Evolutionary conservation across 2,888 invertebrate species (phyloP).

Genomic region (Tetragonula carbonaria): DNA sequence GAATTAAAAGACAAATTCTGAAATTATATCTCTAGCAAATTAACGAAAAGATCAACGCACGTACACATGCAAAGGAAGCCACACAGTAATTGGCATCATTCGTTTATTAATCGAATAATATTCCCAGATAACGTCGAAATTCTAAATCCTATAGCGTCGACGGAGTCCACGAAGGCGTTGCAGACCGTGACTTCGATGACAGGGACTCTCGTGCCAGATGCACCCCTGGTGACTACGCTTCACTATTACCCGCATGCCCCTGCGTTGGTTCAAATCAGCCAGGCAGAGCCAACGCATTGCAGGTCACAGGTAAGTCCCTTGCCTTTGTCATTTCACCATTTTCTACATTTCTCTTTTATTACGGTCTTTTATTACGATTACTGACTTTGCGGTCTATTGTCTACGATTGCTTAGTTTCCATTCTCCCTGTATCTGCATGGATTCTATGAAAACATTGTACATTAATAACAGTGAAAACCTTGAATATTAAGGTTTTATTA

Average conservation of each 20-base stretch:
- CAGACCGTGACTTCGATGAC: slow-evolving; percentile 81
- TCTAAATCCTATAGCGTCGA: slow-evolving; percentile 73
- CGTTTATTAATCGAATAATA: neutral
- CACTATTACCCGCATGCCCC: slow-evolving; percentile 82
- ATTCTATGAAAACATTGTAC: too few species aligned
- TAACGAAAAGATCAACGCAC: neutral
- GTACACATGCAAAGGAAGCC: neutral
- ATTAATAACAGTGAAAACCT: neutral
- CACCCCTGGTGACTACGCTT: slow-evolving; percentile 80
- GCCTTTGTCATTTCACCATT: too few species aligned
- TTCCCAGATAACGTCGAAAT: slow-evolving; percentile 31
- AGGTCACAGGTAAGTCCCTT: slow-evolving; percentile 78
- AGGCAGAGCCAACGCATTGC: slow-evolving; percentile 80
- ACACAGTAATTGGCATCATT: neutral
- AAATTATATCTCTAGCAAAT: neutral
- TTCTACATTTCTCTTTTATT: neutral
- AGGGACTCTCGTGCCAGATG: slow-evolving; percentile 78
- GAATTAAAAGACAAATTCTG: neutral
- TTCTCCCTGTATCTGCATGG: too few species aligned
- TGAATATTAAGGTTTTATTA: too few species aligned
- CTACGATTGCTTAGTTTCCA: too few species aligned
- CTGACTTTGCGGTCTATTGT: neutral
- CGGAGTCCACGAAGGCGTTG: slow-evolving; percentile 80
- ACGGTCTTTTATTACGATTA: neutral
- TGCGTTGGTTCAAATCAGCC: slow-evolving; percentile 80